Evolutionary conservation across 2,888 invertebrate genomes (phyloP), one percentile per base, ranked within the genome.

Genomic region (Cenopis cana): DNA sequence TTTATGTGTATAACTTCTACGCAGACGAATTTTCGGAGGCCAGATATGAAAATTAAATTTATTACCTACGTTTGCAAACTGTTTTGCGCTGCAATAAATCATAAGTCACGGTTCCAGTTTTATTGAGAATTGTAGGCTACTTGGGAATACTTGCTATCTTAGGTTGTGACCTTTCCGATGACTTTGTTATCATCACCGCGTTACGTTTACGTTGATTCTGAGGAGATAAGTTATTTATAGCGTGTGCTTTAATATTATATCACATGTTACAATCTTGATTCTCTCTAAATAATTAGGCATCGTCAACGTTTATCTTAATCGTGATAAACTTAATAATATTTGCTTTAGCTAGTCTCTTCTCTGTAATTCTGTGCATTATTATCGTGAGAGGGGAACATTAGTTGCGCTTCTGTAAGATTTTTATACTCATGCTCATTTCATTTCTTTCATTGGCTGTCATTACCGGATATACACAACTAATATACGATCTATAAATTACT

Each of bases 381-480:
- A 6, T 4, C 38, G 17, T 11, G 57, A 38, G 18, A 38, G 8
- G 38, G 18, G 11, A 38, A 18, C 17, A 11, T 38, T 50, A 50
- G 50, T 17, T 49, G 11, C 76, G 81, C 81, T 82, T 76, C 73
- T 76, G 75, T 76, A 76, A 73, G 77, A 80, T 84, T 83, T 84
- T 80, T 81, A 83, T 81, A 81, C 76, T 69, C 68, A 68, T 73
- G 68, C 74, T 76, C 76, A 77, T 76, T 75, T 73, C 77, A n/a
- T n/a, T n/a, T 74, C 72, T 78, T 85, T 85, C 84, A 86, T 83
- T 81, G 77, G 78, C 79, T 82, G 83, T 83, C 83, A 82, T 84
- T 85, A 83, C 79, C 72, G 71, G 52, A 80, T 80, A 82, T 75
- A 76, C n/a, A 76, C 72, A 61, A 75, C 76, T 67, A 79, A 77